These are phyloP conservation scores for Papilio polyxenes DNA, from an alignment of 1,140 invertebrate genomes.

Conservation along the genomic window DNA sequence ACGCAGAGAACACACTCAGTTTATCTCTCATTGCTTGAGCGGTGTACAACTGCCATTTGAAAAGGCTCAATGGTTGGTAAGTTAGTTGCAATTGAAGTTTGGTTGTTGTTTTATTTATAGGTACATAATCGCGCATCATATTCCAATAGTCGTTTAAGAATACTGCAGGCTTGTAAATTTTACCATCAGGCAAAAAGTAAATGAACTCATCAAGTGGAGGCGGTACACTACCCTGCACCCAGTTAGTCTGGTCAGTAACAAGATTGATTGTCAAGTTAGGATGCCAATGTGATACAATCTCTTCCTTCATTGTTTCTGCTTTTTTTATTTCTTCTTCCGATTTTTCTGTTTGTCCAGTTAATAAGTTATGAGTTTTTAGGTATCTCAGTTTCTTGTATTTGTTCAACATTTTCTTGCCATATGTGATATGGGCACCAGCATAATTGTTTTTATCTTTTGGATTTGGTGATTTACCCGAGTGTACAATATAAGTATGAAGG, in stretches of 20 bases:
- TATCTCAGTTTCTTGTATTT: constrained; percentile 95
- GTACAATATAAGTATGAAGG: constrained; percentile 94
- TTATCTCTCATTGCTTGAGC: constrained; percentile 95
- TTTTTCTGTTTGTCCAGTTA: constrained; percentile 95
- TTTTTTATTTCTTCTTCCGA: constrained; percentile 88
- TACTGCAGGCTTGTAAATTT: constrained; percentile 96
- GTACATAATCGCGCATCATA: constrained; percentile 96
- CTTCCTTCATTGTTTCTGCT: constrained; percentile 90
- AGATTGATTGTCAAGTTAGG: constrained; percentile 98
- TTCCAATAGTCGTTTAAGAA: constrained; percentile 99
- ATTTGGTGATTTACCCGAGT: constrained; percentile 90
- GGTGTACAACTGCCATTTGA: constrained; percentile 99
- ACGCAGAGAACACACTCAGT: constrained; percentile 84
- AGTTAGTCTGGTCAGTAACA: constrained; percentile 96
- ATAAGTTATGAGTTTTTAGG: constrained; percentile 94
- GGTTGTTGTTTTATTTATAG: constrained; percentile 93
- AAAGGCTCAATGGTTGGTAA: constrained; percentile 96
- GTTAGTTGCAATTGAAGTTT: constrained; percentile 89
- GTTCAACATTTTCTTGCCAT: constrained; percentile 92
- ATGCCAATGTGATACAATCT: constrained; percentile 99
- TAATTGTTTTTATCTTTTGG: constrained; percentile 85
- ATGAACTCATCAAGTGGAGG: constrained; percentile 96
- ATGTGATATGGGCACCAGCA: constrained; percentile 86
- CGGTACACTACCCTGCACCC: constrained; percentile 94
- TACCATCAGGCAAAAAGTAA: constrained; percentile 90